Evolutionary conservation across 2,888 invertebrate species (phyloP).

Genomic region (Trachelus troglodyta): DNA sequence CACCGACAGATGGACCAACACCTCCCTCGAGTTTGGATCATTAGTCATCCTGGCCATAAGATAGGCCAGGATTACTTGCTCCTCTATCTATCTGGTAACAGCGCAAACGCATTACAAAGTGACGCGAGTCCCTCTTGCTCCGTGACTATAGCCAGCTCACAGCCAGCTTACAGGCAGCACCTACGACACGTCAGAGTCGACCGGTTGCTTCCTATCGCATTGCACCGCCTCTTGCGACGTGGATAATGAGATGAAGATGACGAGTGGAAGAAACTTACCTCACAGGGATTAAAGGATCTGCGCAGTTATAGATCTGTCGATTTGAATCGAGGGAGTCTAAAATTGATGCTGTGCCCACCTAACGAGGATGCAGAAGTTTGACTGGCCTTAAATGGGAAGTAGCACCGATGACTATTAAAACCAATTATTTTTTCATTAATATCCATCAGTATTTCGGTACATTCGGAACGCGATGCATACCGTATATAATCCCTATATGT

Average conservation of each 20-base stretch:
- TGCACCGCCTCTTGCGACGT: neutral
- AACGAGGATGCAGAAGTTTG: constrained; percentile 1
- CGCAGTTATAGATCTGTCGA: neutral
- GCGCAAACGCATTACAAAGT: neutral
- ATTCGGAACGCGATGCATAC: constrained; percentile 17
- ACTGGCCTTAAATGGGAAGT: constrained; percentile 32
- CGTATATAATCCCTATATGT: neutral
- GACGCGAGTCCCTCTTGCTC: neutral
- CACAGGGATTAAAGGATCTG: neutral
- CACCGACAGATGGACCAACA: constrained; percentile 6
- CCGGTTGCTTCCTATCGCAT: neutral
- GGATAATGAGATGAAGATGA: neutral
- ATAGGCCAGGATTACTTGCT: neutral
- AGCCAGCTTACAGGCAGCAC: neutral
- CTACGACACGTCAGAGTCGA: neutral
- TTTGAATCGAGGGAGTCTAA: neutral
- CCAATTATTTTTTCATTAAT: constrained; percentile 54
- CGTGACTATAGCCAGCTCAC: neutral
- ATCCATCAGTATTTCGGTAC: constrained; percentile 45
- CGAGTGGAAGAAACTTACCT: neutral
- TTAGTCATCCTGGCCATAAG: constrained; percentile 2
- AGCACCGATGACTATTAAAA: constrained; percentile 40
- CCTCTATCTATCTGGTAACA: no score
- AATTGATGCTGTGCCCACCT: neutral
- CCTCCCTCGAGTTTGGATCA: neutral